These are phyloP conservation scores for Tinea pellionella DNA, from an alignment of 2,888 invertebrate genomes.

Conservation along the genomic window DNA sequence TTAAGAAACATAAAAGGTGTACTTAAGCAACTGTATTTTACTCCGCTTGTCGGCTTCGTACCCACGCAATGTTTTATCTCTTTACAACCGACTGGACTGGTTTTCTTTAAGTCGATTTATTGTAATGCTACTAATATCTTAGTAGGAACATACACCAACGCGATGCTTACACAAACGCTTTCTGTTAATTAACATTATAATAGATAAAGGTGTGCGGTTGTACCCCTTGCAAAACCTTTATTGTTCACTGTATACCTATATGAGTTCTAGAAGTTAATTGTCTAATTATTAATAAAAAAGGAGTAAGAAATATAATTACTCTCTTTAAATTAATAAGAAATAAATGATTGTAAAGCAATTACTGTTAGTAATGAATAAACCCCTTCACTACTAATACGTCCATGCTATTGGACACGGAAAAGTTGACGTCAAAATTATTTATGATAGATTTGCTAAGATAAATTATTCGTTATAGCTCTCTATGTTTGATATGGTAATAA, in stretches of 20 bases:
- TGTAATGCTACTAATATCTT: constrained; percentile 42
- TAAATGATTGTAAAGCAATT: no score
- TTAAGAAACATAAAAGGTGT: constrained; percentile 51
- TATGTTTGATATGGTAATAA: not conserved
- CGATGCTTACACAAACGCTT: constrained; percentile 25
- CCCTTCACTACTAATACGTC: no score
- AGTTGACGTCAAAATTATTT: not conserved
- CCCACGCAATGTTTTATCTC: constrained; percentile 64
- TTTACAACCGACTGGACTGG: constrained; percentile 50
- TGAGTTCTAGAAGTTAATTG: no score
- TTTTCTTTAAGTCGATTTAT: constrained; percentile 58
- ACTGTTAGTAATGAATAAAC: no score
- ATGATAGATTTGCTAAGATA: not conserved
- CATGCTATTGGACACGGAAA: not conserved
- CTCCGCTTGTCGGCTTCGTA: constrained; percentile 31
- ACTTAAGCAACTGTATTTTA: constrained; percentile 52
- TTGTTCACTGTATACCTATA: no score
- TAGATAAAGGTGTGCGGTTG: constrained; percentile 17
- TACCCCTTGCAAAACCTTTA: not conserved
- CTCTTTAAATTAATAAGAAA: no score
- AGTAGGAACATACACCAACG: constrained; percentile 7
- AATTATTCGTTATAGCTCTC: not conserved
- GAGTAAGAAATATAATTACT: no score
- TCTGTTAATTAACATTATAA: constrained; percentile 54
- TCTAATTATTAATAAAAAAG: not conserved